Evolutionary conservation across 2,888 invertebrate genomes (phyloP), one percentile per base, ranked within the genome.

Genomic region (Cantharis nigra): DNA sequence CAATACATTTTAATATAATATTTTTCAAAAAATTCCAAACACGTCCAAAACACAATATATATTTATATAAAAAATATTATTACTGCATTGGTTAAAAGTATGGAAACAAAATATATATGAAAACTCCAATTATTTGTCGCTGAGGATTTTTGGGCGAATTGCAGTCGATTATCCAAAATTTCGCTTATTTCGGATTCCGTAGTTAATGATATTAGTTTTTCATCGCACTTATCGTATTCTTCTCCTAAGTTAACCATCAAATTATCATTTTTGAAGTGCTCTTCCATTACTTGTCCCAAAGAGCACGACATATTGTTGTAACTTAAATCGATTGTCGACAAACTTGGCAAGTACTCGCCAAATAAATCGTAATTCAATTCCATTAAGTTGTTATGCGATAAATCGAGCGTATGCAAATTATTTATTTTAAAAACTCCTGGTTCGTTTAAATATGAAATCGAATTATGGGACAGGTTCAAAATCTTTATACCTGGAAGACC

Each of bases 281-380:
- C 81, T 30, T 83, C 81, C 85, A 88, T 87, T 63, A 87, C 87
- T 11, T 82, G 78, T 69, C 87, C 85, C 49, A 88, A 78, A 74
- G 84, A 84, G 74, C 88, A 88, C 3, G 86, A 84, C 75, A 86
- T 82, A 5, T 72, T 63, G 72, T 88, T 88, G 63, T 85, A 80
- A 64, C 86, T 84, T 10, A 88, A 76, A 69, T 82, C 80, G 2
- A 88, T 72, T 73, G 85, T 85, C 0, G 86, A 80, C 3, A 88
- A 79, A 23, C 83, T 84, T 0, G 88, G 88, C 67, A 87, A 78
- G 71, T 87, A 82, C 0, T 84, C 78, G 13, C 86, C 82, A 16
- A 88, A 78, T 9, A 81, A 79, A 10, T 84, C 82, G 78, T 88
- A 88, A 78, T 88, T 87, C 3, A 88, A 76, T 78, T 87, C 84